These are phyloP conservation scores for Caenorhabditis doughertyi DNA, from an alignment of 2,888 invertebrate species.

Conservation along the genomic window DNA sequence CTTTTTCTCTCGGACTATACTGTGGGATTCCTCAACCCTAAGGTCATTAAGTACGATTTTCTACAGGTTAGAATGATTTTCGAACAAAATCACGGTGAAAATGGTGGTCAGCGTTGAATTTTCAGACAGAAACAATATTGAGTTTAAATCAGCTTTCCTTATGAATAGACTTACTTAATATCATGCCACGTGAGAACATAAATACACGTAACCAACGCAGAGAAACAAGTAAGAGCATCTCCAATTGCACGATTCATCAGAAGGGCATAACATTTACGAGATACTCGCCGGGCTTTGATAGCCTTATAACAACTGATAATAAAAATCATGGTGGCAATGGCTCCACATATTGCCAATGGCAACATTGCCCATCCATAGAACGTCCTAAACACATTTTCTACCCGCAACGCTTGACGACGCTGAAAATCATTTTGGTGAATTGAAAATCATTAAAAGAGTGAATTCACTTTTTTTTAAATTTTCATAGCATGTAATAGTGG, in stretches of 20 bases:
- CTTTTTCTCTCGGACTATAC: no score
- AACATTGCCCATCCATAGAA: conserved; percentile 80
- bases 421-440: no score
- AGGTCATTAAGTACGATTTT: neutral
- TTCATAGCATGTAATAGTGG: no score
- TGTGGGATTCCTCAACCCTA: no score
- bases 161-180: conserved; percentile 78
- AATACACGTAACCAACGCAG: conserved; percentile 68
- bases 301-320: conserved; percentile 77
- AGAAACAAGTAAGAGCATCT: conserved; percentile 77
- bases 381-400: conserved; percentile 75
- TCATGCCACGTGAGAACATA: conserved; percentile 76
- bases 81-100: no score
- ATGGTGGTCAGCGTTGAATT: no score
- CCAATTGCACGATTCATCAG: conserved; percentile 81
- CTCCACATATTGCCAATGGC: conserved; percentile 75
- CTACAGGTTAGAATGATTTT: neutral
- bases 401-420: conserved; percentile 72
- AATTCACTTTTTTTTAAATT: no score
- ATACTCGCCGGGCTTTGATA: conserved; percentile 77
- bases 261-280: conserved; percentile 80
- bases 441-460: no score
- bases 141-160: no score
- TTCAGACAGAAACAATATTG: no score
- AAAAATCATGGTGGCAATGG: conserved; percentile 74